These are phyloP conservation scores for Ictidomys tridecemlineatus DNA, from an alignment of 2,113 vertebrate species.

Conservation along the genomic window DNA sequence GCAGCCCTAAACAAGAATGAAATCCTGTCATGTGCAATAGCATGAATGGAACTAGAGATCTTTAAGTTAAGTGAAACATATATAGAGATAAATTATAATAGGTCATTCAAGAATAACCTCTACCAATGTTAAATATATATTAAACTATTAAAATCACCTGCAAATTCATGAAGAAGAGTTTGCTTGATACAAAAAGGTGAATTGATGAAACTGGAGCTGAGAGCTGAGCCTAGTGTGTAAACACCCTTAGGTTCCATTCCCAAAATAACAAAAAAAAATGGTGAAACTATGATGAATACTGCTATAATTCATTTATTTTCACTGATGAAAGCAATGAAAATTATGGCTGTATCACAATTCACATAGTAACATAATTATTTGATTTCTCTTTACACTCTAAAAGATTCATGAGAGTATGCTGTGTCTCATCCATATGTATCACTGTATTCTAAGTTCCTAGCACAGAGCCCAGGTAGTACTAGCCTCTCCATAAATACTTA, in stretches of 20 bases:
- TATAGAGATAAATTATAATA: not conserved
- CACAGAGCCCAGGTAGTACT: not conserved
- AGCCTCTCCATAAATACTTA: not conserved
- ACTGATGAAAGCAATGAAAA: not conserved
- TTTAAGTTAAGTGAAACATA: not conserved
- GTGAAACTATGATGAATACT: not conserved
- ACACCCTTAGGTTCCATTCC: not conserved
- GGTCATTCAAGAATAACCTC: not conserved
- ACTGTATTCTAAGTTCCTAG: not conserved
- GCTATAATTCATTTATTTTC: not conserved
- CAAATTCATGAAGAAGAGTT: not conserved
- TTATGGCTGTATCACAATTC: not conserved
- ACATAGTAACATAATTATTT: not conserved
- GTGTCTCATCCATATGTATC: not conserved
- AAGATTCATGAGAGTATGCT: not conserved
- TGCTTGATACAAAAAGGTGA: not conserved
- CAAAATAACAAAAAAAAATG: not conserved
- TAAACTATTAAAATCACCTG: not conserved
- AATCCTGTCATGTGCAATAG: no score
- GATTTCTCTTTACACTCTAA: conserved; percentile 36
- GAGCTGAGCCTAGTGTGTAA: not conserved
- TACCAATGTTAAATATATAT: not conserved
- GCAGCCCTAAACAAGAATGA: no score
- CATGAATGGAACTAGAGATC: no score
- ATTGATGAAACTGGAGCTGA: not conserved